Evolutionary conservation across 2,888 invertebrate species (phyloP).

Genomic region (Brenthis daphne): DNA sequence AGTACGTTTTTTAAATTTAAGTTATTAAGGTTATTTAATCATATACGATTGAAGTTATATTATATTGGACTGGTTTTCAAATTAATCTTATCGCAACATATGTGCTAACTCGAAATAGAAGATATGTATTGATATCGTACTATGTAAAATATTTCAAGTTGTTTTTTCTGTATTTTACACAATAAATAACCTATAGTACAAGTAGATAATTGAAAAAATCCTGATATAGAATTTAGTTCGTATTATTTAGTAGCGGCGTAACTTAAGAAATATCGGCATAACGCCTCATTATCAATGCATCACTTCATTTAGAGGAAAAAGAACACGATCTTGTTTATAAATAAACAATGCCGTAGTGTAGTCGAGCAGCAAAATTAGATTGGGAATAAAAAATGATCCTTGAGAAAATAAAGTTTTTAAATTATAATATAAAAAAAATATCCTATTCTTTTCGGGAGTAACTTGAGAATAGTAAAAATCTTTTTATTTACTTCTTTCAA

Average conservation of each 20-base stretch:
- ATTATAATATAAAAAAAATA: slow-evolving; percentile 41
- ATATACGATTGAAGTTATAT: too few relatives aligned
- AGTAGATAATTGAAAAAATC: too few relatives aligned
- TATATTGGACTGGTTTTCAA: too few relatives aligned
- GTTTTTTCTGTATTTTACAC: too few relatives aligned
- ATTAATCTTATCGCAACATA: too few relatives aligned
- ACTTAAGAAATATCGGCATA: slow-evolving; percentile 32
- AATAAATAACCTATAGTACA: too few relatives aligned
- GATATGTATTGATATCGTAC: too few relatives aligned
- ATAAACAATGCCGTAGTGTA: slow-evolving; percentile 57
- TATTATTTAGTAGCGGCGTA: slow-evolving; percentile 11
- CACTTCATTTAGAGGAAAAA: slow-evolving; percentile 54
- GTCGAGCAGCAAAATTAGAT: slow-evolving; percentile 54
- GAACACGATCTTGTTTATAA: slow-evolving; percentile 55
- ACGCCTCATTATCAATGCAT: slow-evolving; percentile 57
- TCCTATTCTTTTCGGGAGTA: background rate
- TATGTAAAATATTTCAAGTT: too few relatives aligned
- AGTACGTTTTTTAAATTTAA: too few relatives aligned
- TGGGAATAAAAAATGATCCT: slow-evolving; percentile 40
- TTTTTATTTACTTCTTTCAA: background rate
- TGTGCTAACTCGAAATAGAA: too few relatives aligned
- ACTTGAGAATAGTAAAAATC: background rate
- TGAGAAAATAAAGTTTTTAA: slow-evolving; percentile 43
- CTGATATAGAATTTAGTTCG: slow-evolving; percentile 3
- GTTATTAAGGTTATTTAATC: too few relatives aligned